phyloP scores from a whole-genome alignment of 2,888 invertebrate species.

The Troides oblongomaculatus region DNA sequence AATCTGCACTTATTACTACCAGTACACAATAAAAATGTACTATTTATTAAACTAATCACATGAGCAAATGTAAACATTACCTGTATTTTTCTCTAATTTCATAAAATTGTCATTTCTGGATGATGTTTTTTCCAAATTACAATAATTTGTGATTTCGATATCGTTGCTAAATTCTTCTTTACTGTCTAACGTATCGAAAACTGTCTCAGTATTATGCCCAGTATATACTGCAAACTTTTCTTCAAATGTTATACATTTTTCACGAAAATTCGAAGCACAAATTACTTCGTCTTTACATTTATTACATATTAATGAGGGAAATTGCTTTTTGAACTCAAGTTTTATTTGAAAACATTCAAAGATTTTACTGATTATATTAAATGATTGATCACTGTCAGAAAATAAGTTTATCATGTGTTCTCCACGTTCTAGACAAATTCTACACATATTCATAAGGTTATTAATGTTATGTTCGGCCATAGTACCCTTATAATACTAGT shows the following conservation, averaged over 20 bases:
- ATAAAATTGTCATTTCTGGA: not conserved
- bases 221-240: constrained; percentile 45
- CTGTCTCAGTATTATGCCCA: constrained; percentile 27
- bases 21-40: not conserved
- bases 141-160: constrained; percentile 1
- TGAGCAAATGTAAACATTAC: not conserved
- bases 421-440: constrained; percentile 53
- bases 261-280: constrained; percentile 51
- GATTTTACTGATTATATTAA: constrained; percentile 52
- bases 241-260: constrained; percentile 58
- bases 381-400: constrained; percentile 41
- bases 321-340: constrained; percentile 43
- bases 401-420: constrained; percentile 43
- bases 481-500: not conserved
- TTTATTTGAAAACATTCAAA: constrained; percentile 58
- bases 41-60: no score
- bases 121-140: not conserved
- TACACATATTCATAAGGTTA: constrained; percentile 41
- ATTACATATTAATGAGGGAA: constrained; percentile 55
- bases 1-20: not conserved
- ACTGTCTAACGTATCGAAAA: not conserved
- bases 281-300: constrained; percentile 55
- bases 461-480: not conserved
- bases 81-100: not conserved
- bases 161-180: not conserved